Evolutionary conservation across 2,888 invertebrate genomes (phyloP).

Genomic region (Bhutanitis thaidina): DNA sequence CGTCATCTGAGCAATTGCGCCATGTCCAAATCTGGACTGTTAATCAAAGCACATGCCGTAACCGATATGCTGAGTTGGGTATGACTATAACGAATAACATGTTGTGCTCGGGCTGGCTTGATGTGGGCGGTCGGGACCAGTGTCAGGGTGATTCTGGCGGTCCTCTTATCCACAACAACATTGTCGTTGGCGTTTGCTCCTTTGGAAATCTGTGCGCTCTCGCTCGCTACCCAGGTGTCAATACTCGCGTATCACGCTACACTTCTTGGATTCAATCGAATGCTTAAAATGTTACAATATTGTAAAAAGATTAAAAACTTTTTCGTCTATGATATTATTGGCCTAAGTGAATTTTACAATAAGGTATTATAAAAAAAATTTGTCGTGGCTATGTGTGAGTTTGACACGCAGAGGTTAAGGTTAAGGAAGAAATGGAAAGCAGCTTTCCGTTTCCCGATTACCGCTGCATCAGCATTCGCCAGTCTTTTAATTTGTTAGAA

Average conservation of each 20-base stretch:
- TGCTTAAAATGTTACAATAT: constrained; percentile 26
- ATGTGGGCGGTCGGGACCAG: constrained; percentile 55
- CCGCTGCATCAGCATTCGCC: too few relatives aligned
- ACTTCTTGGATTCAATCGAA: constrained; percentile 44
- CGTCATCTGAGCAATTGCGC: constrained; percentile 34
- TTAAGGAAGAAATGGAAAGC: too few relatives aligned
- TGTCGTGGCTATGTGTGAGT: too few relatives aligned
- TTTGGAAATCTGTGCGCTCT: constrained; percentile 41
- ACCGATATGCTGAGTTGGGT: constrained; percentile 31
- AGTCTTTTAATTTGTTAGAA: too few relatives aligned
- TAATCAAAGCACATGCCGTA: constrained; percentile 35
- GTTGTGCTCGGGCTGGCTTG: constrained; percentile 52
- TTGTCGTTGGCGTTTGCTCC: constrained; percentile 35
- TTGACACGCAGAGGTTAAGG: too few relatives aligned
- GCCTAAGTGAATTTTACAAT: too few relatives aligned
- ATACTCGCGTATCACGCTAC: constrained; percentile 41
- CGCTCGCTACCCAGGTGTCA: constrained; percentile 37
- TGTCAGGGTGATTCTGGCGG: constrained; percentile 59
- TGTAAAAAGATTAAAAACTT: too few relatives aligned
- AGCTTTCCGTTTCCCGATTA: too few relatives aligned
- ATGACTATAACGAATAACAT: constrained; percentile 40
- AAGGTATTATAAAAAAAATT: too few relatives aligned
- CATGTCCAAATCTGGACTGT: constrained; percentile 43
- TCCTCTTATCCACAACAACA: constrained; percentile 46
- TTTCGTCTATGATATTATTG: too few relatives aligned